phyloP scores from a whole-genome alignment of 1,140 invertebrate species.

The Drosophila albomicans region DNA sequence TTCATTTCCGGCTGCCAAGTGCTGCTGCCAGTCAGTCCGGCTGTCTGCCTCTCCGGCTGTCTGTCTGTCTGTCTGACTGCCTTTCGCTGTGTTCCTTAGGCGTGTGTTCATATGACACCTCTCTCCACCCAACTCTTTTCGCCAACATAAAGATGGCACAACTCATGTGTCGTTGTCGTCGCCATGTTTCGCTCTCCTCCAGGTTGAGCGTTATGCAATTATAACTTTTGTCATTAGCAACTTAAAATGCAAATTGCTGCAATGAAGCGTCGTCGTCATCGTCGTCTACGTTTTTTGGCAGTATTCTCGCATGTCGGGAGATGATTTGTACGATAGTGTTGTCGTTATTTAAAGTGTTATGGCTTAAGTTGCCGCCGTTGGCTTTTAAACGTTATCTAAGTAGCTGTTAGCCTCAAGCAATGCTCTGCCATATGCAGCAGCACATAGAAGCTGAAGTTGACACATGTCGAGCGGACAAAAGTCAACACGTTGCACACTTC shows the following conservation, averaged over 20 bases:
- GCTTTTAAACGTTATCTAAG: slow-evolving; percentile 77
- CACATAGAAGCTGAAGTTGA: slow-evolving; percentile 24
- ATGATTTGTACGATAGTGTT: neutral
- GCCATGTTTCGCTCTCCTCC: slow-evolving; percentile 30
- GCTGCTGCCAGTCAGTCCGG: neutral
- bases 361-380: slow-evolving; percentile 69
- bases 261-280: slow-evolving; percentile 76
- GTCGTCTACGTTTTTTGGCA: slow-evolving; percentile 55
- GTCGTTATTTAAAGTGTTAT: slow-evolving; percentile 75
- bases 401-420: slow-evolving; percentile 51
- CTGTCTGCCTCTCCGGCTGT: no score
- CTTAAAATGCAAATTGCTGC: slow-evolving; percentile 83
- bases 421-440: slow-evolving; percentile 43
- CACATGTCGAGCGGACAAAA: slow-evolving; percentile 46
- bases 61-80: neutral
- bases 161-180: slow-evolving; percentile 27
- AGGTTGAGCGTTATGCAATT: slow-evolving; percentile 81
- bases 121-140: neutral
- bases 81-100: slow-evolving; percentile 5
- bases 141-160: slow-evolving; percentile 18
- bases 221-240: slow-evolving; percentile 84
- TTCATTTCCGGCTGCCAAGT: slow-evolving; percentile 78
- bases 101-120: slow-evolving; percentile 21
- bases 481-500: slow-evolving; percentile 33
- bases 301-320: slow-evolving; percentile 8